Evolutionary conservation across 2,113 vertebrate genomes (phyloP), one percentile per base, ranked within the genome.

Genomic region (Tetraodon nigroviridis): DNA sequence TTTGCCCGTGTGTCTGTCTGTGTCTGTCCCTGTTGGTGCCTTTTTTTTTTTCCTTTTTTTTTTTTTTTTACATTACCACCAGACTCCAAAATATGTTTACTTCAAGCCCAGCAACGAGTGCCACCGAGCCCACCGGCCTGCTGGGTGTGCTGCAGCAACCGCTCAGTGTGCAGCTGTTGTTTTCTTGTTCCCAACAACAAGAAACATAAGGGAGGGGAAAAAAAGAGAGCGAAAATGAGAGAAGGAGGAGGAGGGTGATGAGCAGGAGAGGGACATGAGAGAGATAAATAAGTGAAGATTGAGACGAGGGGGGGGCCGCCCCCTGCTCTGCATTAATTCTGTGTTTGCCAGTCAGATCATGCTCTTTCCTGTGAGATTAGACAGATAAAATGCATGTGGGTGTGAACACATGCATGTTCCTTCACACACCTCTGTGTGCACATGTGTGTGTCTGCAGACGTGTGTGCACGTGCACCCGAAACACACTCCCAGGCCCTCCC

Each of bases 301-400:
- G 60, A 78, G 77, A 79, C 50, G 66, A 61, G 11, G 66, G 64
- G 11, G 19, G 48, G 68, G 68, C 77, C 76, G 68, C 77, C 75
- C 78, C 80, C 71, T 76, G 79, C 74, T 84, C 82, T 75, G 79
- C 81, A 84, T 87, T 86, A 89, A 88, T 88, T 79, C 85, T 82
- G 78, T 86, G 82, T 80, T 90, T 90, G 85, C 80, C 85, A 90
- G 85, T 90, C 89, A 83, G 82, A 84, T 79, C 87, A 83, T 84
- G 84, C 64, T 83, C 65, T 75, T 83, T 81, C 84, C 86, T 82
- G 67, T 79, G 87, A 89, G 87, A 89, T 89, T 79, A 88, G 82
- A 72, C 84, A 80, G 83, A 88, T 84, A 80, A 79, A 76, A 87
- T 73, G 52, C 41, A 64, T 75, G 64, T 64, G 71, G 77, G 61